Conservation (phyloP, 2,888 invertebrate genomes). For the Dusona sp. region DNA sequence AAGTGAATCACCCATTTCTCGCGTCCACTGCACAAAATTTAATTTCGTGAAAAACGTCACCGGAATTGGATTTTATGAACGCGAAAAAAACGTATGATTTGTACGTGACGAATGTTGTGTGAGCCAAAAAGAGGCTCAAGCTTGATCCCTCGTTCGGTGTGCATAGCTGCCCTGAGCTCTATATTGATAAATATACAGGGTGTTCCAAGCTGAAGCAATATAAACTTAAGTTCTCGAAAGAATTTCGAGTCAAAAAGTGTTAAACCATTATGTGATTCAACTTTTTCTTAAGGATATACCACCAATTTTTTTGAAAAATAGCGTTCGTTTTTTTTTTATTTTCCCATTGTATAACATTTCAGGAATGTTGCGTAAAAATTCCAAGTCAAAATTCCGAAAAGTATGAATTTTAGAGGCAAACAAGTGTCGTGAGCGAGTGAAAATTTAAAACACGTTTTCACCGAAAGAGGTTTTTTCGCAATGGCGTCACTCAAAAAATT, state of each 20-base stretch:
- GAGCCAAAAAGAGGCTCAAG: slow-evolving; percentile 12
- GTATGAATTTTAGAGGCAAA: no score
- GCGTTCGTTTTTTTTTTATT: no score
- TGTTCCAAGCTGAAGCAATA: neutral
- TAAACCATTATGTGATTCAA: neutral
- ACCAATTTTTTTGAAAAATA: no score
- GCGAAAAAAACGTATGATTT: slow-evolving; percentile 31
- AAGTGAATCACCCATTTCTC: slow-evolving; percentile 15
- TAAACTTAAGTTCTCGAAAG: neutral
- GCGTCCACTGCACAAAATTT: slow-evolving; percentile 2
- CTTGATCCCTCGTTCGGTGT: slow-evolving; percentile 24
- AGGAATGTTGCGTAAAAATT: no score
- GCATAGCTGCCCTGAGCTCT: slow-evolving; percentile 20
- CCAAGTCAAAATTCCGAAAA: no score
- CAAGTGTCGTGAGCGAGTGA: no score
- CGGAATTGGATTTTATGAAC: slow-evolving; percentile 23
- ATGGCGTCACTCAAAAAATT: no score
- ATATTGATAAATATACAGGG: neutral
- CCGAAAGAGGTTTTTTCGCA: no score
- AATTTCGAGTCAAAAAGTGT: neutral
- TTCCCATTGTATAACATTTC: no score
- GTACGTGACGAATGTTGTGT: slow-evolving; percentile 44
- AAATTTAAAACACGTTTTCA: no score
- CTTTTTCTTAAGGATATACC: no score
- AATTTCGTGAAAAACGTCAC: slow-evolving; percentile 8